A percentile compares a stretch with the other conserved stretches of the same genome.
phyloP scores from a whole-genome alignment of 2,113 vertebrate genomes.

The Papio anubis region DNA sequence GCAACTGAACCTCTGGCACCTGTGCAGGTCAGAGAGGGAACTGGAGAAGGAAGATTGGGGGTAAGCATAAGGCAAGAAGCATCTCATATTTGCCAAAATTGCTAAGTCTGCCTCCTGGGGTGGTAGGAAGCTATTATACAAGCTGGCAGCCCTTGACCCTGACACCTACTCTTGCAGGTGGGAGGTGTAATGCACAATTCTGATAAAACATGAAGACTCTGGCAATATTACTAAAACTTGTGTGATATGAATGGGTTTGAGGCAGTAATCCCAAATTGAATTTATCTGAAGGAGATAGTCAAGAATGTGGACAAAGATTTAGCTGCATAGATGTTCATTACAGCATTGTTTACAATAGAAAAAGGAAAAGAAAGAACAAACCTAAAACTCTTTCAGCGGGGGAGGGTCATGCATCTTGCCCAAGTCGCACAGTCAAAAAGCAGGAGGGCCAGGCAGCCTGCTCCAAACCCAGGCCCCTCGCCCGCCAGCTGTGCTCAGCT shows the following conservation, averaged over 20 bases:
- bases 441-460: background rate
- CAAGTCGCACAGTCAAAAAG: background rate
- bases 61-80: background rate
- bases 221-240: background rate
- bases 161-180: background rate
- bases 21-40: background rate
- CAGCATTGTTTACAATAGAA: background rate
- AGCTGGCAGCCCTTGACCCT: background rate
- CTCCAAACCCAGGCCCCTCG: background rate
- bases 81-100: background rate
- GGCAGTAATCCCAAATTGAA: background rate
- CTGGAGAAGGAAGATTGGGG: fast-evolving
- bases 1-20: background rate
- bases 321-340: background rate
- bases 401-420: background rate
- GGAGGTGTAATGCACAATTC: background rate
- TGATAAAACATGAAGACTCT: background rate
- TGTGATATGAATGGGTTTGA: background rate
- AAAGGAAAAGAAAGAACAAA: background rate
- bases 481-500: background rate
- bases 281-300: background rate
- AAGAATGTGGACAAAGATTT: background rate
- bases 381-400: background rate
- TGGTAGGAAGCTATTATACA: too few relatives aligned
- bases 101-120: background rate